Base-by-base conservation (phyloP, 2,113 vertebrate genomes). In the Vireo altiloquus region DNA sequence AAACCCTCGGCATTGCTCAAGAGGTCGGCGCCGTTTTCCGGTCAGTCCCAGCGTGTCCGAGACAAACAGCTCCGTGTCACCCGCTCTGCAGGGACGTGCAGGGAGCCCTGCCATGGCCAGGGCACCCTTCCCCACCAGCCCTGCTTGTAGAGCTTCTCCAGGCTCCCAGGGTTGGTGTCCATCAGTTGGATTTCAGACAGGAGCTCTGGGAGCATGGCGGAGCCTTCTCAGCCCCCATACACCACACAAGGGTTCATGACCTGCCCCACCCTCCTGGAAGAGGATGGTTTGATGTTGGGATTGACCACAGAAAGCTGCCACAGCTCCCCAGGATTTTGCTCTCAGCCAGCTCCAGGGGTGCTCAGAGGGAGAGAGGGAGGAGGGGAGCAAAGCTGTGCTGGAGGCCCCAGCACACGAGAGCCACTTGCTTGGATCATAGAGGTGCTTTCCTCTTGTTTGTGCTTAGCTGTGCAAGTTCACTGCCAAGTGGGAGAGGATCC, bases 111-210 rank as follows among this genome's bases (percentile, higher is more conserved):
- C 24, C 49, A 1, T 1, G 6, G 7, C 42, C 24, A 31, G 54
- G 7, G 21, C 78, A 30, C 52, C 52, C 25, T 57, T 13, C n/a
- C 25, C 19, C 61, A 35, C 0, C 1, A 70, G 64, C 49, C 71
- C 40, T 37, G 35, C 72, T 71, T 10, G 19, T 8, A 17, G 19
- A 68, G 28, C 47, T 35, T 7, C 28, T 44, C n/a, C 9, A 33
- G 46, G 49, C 61, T 72, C 53, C 24, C 10, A 25, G 61, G 16
- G 27, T 7, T n/a, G 60, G 13, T 13, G 27, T 21, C 42, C 87
- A 15, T 6, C 76, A 4, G 0, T 0, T 4, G 7, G 64, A 12
- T 42, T 46, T 44, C 0, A 2, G 82, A 5, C 1, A 5, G 31
- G 68, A 72, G 81, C 2, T 0, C 12, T 10, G 47, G 44, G 72